Evolutionary conservation across 2,113 vertebrate species (phyloP).

Genomic region (Dinomys branickii): DNA sequence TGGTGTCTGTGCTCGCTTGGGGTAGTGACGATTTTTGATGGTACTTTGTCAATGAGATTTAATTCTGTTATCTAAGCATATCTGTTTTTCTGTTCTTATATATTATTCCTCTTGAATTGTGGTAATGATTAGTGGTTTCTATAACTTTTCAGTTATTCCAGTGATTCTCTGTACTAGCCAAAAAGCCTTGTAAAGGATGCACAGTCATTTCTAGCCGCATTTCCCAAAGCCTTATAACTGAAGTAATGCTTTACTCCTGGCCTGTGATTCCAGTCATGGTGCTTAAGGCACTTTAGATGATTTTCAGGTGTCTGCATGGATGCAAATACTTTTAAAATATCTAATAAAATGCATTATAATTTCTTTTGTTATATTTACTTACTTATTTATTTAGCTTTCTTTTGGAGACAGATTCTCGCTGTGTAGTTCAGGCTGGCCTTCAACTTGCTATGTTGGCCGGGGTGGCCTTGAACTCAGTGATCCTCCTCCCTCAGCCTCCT

Average conservation of each 20-base stretch:
- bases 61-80: conserved; percentile 27
- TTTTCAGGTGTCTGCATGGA: not conserved
- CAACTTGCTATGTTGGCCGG: no score
- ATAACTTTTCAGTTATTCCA: not conserved
- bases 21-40: not conserved
- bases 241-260: not conserved
- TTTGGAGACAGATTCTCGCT: not conserved
- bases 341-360: not conserved
- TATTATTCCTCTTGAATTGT: not conserved
- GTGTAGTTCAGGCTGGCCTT: no score
- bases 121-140: not conserved
- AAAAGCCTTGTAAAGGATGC: not conserved
- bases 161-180: not conserved
- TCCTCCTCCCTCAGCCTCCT: not conserved
- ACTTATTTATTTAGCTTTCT: not conserved
- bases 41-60: not conserved
- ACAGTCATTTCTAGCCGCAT: not conserved
- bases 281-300: conserved; percentile 8
- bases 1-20: not conserved
- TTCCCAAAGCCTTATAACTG: conserved; percentile 1
- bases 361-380: not conserved
- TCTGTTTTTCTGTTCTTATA: not conserved
- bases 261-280: not conserved
- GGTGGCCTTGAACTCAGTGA: not conserved
- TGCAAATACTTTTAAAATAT: conserved; percentile 8